Evolutionary conservation across 1,140 invertebrate species (phyloP), one percentile per base, ranked within the genome.

Genomic region (Drosophila virilis): DNA sequence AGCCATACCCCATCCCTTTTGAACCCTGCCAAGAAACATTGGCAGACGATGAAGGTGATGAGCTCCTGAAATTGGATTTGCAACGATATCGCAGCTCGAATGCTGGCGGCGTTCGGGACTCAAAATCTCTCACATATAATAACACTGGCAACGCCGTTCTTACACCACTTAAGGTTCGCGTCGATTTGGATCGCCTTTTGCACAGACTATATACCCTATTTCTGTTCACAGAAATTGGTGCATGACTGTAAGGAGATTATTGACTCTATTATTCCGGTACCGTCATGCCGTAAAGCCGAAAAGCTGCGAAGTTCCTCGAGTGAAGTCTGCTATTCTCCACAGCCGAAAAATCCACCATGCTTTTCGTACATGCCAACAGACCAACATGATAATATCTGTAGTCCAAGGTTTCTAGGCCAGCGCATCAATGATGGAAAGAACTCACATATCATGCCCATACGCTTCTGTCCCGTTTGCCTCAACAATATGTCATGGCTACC

Each of bases 401-500:
- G 15, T 15, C 37, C 22, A 0, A 64, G 48, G 8, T 40, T 9
- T 0, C 22, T 67, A 74, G 6, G 60, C 74, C 1, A 48, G 77
- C 2, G 59, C 77, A 0, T 8, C 0, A 48, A 42, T n/a, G 55
- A 86, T 4, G 52, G 50, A 0, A 59, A 64, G 0, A 35, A 15
- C 15, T 42, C 4, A 65, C 46, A 12, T 7, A 51, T 80, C 0
- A 74, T 74, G 15, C 70, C 83, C 1, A 77, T 75, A 32, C 80
- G 84, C 0, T 81, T 64, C 51, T 89, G 84, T 28, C 84, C 84
- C 2, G 12, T 84, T 10, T 89, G 84, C 38, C 10, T 89, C 17
- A 57, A 33, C 8, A 17, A 70, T 8, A 76, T 89, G 71, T 89
- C 84, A 0, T 89, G 84, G 84, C 17, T 89, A 37, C 84, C 84